Percentiles rank a stretch among this genome's conserved stretches.
These are phyloP conservation scores for Amblyopsis rosae DNA, from an alignment of 2,113 vertebrate genomes.

Conservation along the genomic window DNA sequence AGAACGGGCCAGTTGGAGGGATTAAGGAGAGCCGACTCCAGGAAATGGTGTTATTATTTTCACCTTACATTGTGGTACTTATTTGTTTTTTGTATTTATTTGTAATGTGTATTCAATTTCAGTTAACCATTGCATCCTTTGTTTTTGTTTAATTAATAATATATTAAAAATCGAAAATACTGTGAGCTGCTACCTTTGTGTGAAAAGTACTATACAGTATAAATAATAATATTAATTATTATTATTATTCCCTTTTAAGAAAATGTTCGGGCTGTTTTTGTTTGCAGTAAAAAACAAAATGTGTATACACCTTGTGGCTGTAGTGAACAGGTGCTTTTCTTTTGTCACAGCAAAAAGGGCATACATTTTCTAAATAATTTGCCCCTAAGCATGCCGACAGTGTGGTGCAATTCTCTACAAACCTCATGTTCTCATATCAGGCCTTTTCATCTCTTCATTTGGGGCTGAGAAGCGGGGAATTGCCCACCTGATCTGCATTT, in stretches of 20 bases:
- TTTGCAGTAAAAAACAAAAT: background rate
- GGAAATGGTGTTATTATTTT: too few species aligned
- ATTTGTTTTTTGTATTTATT: too few species aligned
- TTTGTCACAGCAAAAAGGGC: constrained; percentile 26
- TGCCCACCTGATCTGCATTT: constrained; percentile 21
- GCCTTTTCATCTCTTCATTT: constrained; percentile 21
- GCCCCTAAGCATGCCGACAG: background rate
- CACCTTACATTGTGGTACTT: too few species aligned
- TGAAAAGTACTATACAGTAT: too few species aligned
- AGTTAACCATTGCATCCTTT: too few species aligned
- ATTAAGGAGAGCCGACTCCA: too few species aligned
- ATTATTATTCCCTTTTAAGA: background rate
- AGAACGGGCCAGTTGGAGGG: too few species aligned
- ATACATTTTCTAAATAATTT: constrained; percentile 20
- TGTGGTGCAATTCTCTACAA: background rate
- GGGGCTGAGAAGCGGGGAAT: constrained; percentile 1
- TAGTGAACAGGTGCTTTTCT: background rate
- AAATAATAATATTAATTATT: too few species aligned
- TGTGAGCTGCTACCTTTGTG: too few species aligned
- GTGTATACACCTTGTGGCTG: background rate
- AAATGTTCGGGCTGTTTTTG: background rate
- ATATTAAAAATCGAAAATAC: too few species aligned
- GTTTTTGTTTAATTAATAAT: too few species aligned
- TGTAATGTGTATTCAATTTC: too few species aligned
- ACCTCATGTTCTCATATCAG: constrained; percentile 19